Base-by-base conservation (phyloP, 2,797 vertebrate genomes). In the Astyanax mexicanus region DNA sequence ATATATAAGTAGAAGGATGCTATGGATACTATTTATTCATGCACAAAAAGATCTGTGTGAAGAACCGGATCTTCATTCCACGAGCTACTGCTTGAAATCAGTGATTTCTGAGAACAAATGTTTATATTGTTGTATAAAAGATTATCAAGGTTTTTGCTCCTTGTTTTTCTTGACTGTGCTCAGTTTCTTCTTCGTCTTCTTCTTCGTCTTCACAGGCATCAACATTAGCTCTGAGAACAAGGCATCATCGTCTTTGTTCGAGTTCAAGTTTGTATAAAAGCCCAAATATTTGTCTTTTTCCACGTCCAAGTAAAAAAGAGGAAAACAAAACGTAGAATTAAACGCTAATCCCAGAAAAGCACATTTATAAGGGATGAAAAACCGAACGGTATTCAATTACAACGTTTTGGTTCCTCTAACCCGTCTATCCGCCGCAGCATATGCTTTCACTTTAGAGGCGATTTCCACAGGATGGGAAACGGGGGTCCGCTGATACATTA, bases 361-460 rank as follows among this genome's bases (percentile, higher is more conserved):
- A 6, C 37, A 71, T 73, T 77, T 73, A 74, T 21, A 80, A 73
- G 80, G 76, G 80, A 76, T 80, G 81, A 87, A 80, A 86, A 87
- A 86, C 76, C 69, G 75, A 81, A 70, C 23, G 12, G 64, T 68
- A 13, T 23, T 55, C 9, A 66, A 80, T 19, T 70, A 68, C 44
- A 74, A 77, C 52, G 25, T 83, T 83, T 79, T 62, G 35, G 80
- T 77, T 71, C 21, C 23, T 83, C 78, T 27, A 52, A 19, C 55
- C 38, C 9, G 44, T 51, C 69, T 69, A 38, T 42, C 44, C 47
- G 49, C 52, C 67, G 32, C 70, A 64, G 81, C 88, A 91, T 81
- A 86, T 90, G 89, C 83, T 89, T 90, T 79, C 58, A 84, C 77
- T 92, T 90, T 88, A 54, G 65, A 54, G 65, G 80, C 51, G 77